A percentile compares a stretch with the other conserved stretches of the same genome.
These are phyloP conservation scores for Dendrocopos noguchii DNA, from an alignment of 2,113 vertebrate genomes.

Conservation along the genomic window DNA sequence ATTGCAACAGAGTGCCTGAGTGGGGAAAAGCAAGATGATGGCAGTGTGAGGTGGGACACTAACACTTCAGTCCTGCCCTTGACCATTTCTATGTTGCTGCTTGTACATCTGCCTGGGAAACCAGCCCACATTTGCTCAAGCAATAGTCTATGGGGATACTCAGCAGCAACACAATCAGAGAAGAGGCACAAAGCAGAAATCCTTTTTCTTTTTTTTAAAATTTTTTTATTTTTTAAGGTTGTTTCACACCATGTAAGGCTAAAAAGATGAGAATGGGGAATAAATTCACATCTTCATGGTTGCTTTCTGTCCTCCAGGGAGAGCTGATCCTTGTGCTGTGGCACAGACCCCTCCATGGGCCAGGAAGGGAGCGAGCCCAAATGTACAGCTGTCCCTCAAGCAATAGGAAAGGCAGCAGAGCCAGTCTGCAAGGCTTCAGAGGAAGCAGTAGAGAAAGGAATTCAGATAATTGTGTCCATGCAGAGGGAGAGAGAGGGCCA, in stretches of 20 bases:
- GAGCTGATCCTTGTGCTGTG: background rate
- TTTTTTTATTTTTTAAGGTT: background rate
- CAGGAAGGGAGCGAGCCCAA: background rate
- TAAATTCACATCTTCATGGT: background rate
- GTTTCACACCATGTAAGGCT: background rate
- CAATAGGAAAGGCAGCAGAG: background rate
- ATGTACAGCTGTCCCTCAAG: accelerated
- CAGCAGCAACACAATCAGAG: background rate
- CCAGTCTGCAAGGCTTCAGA: background rate
- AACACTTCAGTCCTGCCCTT: accelerated
- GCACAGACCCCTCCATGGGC: background rate
- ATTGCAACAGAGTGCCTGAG: background rate
- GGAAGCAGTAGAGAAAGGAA: background rate
- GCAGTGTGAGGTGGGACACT: background rate
- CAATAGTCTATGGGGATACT: background rate
- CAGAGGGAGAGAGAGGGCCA: background rate
- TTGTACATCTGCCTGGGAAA: background rate
- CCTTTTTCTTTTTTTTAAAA: background rate
- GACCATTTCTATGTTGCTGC: background rate
- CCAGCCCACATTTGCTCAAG: too few relatives aligned
- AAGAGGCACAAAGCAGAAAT: background rate
- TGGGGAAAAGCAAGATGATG: accelerated
- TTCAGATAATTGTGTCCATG: conserved; percentile 2
- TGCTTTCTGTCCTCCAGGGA: background rate
- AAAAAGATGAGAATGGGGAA: background rate